Evolutionary conservation across 1,140 invertebrate species (phyloP).

Genomic region (Zelostemma sp.): DNA sequence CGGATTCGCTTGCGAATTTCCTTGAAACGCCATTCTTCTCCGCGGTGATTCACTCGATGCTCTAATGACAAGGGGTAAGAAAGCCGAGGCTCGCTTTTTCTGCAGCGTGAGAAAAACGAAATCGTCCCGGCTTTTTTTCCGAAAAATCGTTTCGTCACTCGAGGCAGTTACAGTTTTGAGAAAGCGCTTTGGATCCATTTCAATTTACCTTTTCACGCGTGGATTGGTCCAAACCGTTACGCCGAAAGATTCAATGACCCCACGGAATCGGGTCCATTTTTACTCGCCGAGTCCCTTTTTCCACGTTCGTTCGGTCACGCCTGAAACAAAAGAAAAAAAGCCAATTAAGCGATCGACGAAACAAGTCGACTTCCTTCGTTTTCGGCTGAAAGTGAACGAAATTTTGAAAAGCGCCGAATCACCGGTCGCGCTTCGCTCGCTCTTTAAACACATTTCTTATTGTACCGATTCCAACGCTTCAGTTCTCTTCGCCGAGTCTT

Average conservation of each 20-base stretch:
- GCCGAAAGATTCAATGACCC: too few relatives aligned
- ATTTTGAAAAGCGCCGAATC: not conserved
- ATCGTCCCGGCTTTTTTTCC: not conserved
- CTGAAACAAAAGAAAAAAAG: too few relatives aligned
- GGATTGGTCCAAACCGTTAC: too few relatives aligned
- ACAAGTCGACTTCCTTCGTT: too few relatives aligned
- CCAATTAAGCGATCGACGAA: too few relatives aligned
- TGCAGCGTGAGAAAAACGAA: not conserved
- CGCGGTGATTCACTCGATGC: constrained; percentile 5
- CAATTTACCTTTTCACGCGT: too few relatives aligned
- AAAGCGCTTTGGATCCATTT: too few relatives aligned
- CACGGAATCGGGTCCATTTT: too few relatives aligned
- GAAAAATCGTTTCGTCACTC: not conserved
- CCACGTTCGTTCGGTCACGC: too few relatives aligned
- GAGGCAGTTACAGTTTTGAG: not conserved
- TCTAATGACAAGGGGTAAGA: constrained; percentile 1
- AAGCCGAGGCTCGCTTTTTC: constrained; percentile 5
- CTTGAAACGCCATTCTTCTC: constrained; percentile 9
- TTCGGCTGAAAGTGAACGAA: too few relatives aligned
- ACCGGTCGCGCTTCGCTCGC: constrained; percentile 8
- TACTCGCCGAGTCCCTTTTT: too few relatives aligned
- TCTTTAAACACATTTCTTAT: not conserved
- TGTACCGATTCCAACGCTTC: not conserved
- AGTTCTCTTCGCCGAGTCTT: not conserved
- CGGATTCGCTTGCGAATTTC: constrained; percentile 1